These are phyloP conservation scores for Achroia grisella DNA, from an alignment of 1,140 invertebrate species.

Conservation along the genomic window DNA sequence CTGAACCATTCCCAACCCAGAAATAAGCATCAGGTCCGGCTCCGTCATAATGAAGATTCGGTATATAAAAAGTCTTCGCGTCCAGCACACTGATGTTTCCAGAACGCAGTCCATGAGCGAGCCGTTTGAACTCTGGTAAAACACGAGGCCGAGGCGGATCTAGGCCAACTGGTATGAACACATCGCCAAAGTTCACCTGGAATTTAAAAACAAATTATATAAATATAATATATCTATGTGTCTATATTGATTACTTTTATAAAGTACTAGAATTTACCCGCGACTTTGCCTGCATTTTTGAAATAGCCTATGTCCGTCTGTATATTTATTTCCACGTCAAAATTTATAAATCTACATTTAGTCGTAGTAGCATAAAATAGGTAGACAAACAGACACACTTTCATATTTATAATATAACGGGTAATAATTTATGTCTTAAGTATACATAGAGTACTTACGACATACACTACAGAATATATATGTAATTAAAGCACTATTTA, in stretches of 20 bases:
- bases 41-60: conserved; percentile 94
- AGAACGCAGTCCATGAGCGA: conserved; percentile 90
- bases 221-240: not conserved
- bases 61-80: conserved; percentile 94
- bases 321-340: too few species aligned
- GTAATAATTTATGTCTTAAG: too few species aligned
- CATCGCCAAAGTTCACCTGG: conserved; percentile 90
- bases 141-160: conserved; percentile 84
- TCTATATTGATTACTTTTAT: not conserved
- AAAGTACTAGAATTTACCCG: too few species aligned
- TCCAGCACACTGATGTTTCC: conserved; percentile 93
- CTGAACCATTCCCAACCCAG: conserved; percentile 90
- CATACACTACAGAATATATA: too few species aligned
- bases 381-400: too few species aligned
- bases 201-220: conserved; percentile 5
- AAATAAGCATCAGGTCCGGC: conserved; percentile 93
- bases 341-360: too few species aligned
- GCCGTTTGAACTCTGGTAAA: conserved; percentile 87
- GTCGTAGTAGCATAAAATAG: too few species aligned
- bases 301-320: not conserved
- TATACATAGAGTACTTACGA: too few species aligned
- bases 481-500: too few species aligned
- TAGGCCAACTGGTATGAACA: conserved; percentile 83
- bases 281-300: too few species aligned
- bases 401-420: too few species aligned